Conservation (phyloP, 2,113 vertebrate species). For the Physeter macrocephalus region DNA sequence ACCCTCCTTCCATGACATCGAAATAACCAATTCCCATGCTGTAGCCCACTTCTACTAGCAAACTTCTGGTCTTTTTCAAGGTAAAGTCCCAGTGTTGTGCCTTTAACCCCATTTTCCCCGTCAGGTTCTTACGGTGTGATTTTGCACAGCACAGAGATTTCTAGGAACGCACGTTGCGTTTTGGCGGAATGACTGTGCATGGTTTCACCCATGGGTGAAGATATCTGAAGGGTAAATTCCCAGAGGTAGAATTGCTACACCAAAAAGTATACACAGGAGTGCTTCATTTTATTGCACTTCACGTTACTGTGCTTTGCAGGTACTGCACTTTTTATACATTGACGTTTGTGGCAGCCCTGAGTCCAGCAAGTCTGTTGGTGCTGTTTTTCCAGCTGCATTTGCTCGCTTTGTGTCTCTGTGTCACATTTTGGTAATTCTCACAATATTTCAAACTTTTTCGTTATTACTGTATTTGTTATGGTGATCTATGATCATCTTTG, state of each 20-base stretch:
- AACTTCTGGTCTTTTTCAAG: background rate
- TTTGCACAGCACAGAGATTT: background rate
- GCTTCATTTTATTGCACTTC: no score
- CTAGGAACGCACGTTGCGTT: background rate
- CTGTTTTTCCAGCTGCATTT: no score
- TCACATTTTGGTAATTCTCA: no score
- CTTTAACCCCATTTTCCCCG: background rate
- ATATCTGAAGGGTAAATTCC: background rate
- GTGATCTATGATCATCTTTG: no score
- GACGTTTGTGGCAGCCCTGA: no score
- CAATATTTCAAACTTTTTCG: no score
- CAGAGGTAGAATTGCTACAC: background rate
- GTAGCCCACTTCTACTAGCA: background rate
- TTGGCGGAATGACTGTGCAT: background rate
- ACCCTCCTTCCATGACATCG: background rate
- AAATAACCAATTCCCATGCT: background rate
- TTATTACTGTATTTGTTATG: no score
- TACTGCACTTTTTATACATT: no score
- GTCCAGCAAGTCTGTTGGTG: no score
- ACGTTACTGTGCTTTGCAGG: no score
- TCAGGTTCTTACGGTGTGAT: background rate
- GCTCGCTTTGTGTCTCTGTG: no score
- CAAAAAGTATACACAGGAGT: background rate
- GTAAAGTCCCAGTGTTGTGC: background rate
- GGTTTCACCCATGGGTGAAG: background rate